These are phyloP conservation scores for Morbakka virulenta DNA, from an alignment of 30 jellyfish, hydroid and myxozoan species.

Conservation along the genomic window DNA sequence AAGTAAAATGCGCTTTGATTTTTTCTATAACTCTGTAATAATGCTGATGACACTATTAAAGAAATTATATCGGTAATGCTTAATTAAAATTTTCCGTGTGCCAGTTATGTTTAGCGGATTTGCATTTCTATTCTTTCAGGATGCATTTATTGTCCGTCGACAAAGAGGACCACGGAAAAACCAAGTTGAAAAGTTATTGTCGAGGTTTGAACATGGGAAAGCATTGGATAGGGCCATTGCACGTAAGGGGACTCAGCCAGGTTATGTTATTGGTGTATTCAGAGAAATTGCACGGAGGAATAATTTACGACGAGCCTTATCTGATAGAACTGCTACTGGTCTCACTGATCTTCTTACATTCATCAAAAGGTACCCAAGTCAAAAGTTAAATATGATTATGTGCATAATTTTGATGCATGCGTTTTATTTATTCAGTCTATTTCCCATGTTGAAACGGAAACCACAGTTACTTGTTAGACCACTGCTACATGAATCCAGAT, in stretches of 20 bases:
- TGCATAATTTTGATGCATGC: too few species aligned
- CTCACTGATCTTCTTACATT: constrained; percentile 55
- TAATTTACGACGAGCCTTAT: constrained; percentile 65
- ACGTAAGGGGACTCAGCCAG: constrained; percentile 11
- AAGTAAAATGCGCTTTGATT: too few species aligned
- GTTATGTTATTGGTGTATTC: constrained; percentile 60
- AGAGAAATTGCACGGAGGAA: constrained; percentile 84
- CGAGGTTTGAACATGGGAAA: constrained; percentile 57
- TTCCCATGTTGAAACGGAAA: too few species aligned
- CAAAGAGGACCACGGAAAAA: constrained; percentile 4
- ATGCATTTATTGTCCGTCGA: constrained; percentile 66
- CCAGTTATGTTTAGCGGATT: not conserved
- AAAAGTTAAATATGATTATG: too few species aligned
- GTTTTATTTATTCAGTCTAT: too few species aligned
- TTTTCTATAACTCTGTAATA: too few species aligned
- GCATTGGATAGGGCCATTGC: constrained; percentile 72
- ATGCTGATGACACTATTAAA: too few species aligned
- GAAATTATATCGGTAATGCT: too few species aligned
- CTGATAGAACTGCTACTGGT: constrained; percentile 54
- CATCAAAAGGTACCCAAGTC: constrained; percentile 68
- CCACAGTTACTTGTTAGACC: too few species aligned
- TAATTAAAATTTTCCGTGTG: too few species aligned
- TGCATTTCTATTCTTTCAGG: constrained; percentile 33
- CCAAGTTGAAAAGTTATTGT: constrained; percentile 49
- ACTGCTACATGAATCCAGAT: too few species aligned